Evolutionary conservation across 1,140 invertebrate genomes (phyloP).

Genomic region (Adoxophyes honmai): DNA sequence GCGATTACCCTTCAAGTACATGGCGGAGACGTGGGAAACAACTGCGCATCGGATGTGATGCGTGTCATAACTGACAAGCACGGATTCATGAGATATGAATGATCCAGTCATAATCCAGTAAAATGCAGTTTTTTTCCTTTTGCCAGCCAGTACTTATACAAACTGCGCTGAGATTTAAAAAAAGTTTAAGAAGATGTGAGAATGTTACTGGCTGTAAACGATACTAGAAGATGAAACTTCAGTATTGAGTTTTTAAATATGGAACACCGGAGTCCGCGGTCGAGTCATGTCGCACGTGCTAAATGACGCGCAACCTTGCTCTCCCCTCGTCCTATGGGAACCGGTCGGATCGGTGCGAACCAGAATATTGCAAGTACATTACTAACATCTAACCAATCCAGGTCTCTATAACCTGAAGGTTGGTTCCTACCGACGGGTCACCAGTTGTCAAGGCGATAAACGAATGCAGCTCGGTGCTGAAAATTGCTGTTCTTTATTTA

Average conservation of each 20-base stretch:
- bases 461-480: neutral
- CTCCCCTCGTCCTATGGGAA: slow-evolving; percentile 49
- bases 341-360: slow-evolving; percentile 35
- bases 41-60: neutral
- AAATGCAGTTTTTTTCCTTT: too few relatives aligned
- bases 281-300: slow-evolving; percentile 30
- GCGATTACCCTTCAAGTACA: slow-evolving; percentile 6
- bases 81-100: too few relatives aligned
- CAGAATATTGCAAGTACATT: slow-evolving; percentile 30
- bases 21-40: slow-evolving; percentile 5
- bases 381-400: slow-evolving; percentile 24
- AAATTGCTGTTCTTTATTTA: slow-evolving; percentile 14
- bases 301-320: slow-evolving; percentile 43
- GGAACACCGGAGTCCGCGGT: slow-evolving; percentile 7
- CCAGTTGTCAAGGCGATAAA: slow-evolving; percentile 20
- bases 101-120: too few relatives aligned
- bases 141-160: too few relatives aligned
- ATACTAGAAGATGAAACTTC: too few relatives aligned
- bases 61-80: neutral
- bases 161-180: too few relatives aligned
- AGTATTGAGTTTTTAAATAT: neutral
- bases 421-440: neutral
- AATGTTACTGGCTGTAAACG: too few relatives aligned
- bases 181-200: too few relatives aligned
- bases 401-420: slow-evolving; percentile 18